phyloP scores from a whole-genome alignment of 2,113 vertebrate species.

The Protobothrops flavoviridis region DNA sequence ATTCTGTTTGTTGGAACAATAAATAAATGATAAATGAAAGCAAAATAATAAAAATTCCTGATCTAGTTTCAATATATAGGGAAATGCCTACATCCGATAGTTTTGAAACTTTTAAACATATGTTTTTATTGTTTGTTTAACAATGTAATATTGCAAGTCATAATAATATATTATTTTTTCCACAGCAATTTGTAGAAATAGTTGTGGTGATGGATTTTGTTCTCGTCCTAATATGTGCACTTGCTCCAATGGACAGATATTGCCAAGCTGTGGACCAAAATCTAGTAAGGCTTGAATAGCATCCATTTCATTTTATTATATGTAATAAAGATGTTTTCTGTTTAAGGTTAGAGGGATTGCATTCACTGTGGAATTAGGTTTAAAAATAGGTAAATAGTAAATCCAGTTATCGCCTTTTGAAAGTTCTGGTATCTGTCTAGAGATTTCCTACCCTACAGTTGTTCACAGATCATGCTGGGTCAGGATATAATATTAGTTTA shows the following conservation, averaged over 20 bases:
- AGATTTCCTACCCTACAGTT: background rate
- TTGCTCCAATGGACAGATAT: conserved; percentile 81
- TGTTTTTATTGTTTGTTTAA: background rate
- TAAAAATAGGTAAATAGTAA: background rate
- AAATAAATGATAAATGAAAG: background rate
- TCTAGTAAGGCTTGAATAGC: conserved; percentile 61
- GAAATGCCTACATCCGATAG: background rate
- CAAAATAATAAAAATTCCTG: background rate
- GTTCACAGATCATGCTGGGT: background rate
- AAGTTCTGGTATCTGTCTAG: background rate
- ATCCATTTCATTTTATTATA: background rate
- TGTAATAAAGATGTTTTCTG: background rate
- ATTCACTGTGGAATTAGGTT: background rate
- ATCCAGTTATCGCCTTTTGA: background rate
- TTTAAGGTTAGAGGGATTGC: background rate
- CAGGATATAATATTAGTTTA: background rate
- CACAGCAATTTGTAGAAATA: conserved; percentile 83
- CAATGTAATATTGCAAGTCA: background rate
- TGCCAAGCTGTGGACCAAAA: conserved; percentile 76
- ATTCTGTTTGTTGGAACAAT: background rate
- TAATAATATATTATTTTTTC: conserved; percentile 26
- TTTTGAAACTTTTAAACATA: background rate
- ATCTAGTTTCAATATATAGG: background rate
- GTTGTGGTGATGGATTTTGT: conserved; percentile 86
- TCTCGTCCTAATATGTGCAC: conserved; percentile 88